Percentiles rank a stretch among this genome's conserved stretches.
Evolutionary conservation across 1,140 invertebrate species (phyloP).

Genomic region (Bombus consobrinus): DNA sequence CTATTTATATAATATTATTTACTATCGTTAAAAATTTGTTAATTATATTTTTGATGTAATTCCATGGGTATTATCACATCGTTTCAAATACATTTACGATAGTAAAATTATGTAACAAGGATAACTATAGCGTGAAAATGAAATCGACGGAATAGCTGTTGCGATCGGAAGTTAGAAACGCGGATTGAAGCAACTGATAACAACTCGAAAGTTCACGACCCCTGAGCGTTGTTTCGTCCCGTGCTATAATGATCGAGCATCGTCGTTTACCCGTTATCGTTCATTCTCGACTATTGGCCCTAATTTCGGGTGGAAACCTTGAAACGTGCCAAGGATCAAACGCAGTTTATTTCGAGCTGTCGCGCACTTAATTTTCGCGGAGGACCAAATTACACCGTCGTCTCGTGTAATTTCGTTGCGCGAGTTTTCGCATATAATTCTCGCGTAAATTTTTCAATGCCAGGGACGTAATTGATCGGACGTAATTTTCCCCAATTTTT

Average conservation of each 20-base stretch:
- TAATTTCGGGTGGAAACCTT: slow-evolving; percentile 66
- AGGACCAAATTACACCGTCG: slow-evolving; percentile 72
- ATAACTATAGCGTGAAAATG: neutral
- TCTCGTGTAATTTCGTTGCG: slow-evolving; percentile 62
- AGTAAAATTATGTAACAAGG: neutral
- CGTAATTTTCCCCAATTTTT: neutral
- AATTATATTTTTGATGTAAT: neutral
- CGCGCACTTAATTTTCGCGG: slow-evolving; percentile 71
- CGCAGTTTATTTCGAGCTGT: slow-evolving; percentile 74
- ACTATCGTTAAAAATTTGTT: neutral
- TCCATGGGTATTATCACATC: neutral
- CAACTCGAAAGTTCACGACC: slow-evolving; percentile 18
- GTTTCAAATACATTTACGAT: neutral
- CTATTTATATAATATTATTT: neutral
- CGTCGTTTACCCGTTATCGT: slow-evolving; percentile 54
- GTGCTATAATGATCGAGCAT: neutral
- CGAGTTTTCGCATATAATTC: slow-evolving; percentile 36
- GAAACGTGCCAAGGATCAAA: slow-evolving; percentile 70
- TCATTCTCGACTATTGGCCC: slow-evolving; percentile 63
- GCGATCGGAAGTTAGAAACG: neutral
- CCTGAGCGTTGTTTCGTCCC: neutral
- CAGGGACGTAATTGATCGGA: slow-evolving; percentile 39
- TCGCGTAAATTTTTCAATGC: slow-evolving; percentile 53
- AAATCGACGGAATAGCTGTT: neutral
- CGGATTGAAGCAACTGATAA: neutral